Conservation (phyloP, 2,888 invertebrate genomes). For the Ctena decussata region DNA sequence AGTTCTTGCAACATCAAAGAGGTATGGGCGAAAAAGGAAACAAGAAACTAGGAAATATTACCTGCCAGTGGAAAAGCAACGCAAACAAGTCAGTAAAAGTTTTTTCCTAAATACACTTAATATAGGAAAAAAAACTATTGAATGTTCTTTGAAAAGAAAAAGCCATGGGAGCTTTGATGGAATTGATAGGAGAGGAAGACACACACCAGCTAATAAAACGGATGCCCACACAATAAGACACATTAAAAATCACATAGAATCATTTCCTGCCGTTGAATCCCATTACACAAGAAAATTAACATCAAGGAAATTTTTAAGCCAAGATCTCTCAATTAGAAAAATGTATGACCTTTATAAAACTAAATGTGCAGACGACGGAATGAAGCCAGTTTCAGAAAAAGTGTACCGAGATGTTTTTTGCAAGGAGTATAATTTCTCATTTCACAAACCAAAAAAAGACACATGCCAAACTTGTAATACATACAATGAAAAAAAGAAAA, state of each 20-base stretch:
- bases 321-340: slow-evolving; percentile 11
- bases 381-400: slow-evolving; percentile 69
- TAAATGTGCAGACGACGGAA: slow-evolving; percentile 62
- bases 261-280: slow-evolving; percentile 29
- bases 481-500: neutral
- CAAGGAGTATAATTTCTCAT: slow-evolving; percentile 47
- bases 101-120: slow-evolving; percentile 37
- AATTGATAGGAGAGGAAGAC: slow-evolving; percentile 9
- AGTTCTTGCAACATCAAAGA: neutral
- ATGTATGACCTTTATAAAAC: slow-evolving; percentile 26
- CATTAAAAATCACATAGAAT: slow-evolving; percentile 29
- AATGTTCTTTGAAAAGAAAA: slow-evolving; percentile 12
- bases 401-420: slow-evolving; percentile 35
- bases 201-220: slow-evolving; percentile 5
- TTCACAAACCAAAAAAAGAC: slow-evolving; percentile 58
- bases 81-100: slow-evolving; percentile 15
- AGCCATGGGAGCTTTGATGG: neutral
- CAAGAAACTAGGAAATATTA: neutral
- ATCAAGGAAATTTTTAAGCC: slow-evolving; percentile 16
- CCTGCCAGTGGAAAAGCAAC: neutral
- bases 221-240: neutral
- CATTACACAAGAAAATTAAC: slow-evolving; percentile 22
- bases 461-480: slow-evolving; percentile 47
- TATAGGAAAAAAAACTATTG: slow-evolving; percentile 5
- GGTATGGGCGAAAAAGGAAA: slow-evolving; percentile 43